Conservation (phyloP, 2,797 vertebrate species). For the Phataginus tetradactyla region DNA sequence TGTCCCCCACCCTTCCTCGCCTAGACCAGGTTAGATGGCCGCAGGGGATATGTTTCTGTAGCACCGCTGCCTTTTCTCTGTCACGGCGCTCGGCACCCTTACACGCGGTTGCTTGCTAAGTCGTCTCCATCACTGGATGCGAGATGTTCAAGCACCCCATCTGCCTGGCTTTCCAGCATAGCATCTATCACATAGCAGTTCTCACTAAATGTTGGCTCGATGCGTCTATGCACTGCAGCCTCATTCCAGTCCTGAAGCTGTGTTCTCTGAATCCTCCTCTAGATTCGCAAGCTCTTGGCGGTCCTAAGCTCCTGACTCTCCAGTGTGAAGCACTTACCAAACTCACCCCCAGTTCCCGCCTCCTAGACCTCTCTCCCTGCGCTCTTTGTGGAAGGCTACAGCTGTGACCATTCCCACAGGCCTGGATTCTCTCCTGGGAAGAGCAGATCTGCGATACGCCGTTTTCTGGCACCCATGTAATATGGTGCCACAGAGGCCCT, state of each 20-base stretch:
- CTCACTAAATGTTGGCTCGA: background rate
- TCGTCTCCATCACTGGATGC: background rate
- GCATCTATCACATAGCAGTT: background rate
- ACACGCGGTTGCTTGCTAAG: too few relatives aligned
- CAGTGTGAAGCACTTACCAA: background rate
- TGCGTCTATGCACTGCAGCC: too few relatives aligned
- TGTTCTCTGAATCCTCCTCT: background rate
- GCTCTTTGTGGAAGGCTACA: background rate
- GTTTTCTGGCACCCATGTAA: background rate
- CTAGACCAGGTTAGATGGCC: background rate
- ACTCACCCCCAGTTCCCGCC: background rate
- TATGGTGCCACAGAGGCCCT: background rate
- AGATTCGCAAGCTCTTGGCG: background rate
- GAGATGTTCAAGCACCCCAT: background rate
- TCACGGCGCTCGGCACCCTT: background rate
- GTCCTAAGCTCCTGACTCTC: background rate
- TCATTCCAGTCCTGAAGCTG: background rate
- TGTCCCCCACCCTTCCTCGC: background rate
- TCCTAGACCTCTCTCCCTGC: background rate
- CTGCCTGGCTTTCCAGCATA: background rate
- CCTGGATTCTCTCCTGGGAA: background rate
- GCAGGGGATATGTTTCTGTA: background rate
- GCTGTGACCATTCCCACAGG: background rate
- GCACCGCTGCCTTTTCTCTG: background rate
- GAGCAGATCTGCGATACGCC: background rate